Base-by-base conservation (phyloP, 2,113 vertebrate species). In the Ancistrus triradiatus region DNA sequence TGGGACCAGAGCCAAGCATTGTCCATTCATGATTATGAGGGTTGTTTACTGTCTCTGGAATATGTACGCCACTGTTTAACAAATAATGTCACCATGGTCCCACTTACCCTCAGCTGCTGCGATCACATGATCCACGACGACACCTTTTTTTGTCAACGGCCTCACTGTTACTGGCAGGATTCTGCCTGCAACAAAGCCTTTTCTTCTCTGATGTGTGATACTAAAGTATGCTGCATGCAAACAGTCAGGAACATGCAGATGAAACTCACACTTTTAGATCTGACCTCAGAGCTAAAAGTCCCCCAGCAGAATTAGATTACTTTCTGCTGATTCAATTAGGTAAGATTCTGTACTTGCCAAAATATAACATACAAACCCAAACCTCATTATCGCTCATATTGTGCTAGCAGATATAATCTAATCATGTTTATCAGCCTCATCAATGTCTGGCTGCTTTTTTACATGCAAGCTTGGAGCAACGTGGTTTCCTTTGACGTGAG, bases 21-120 rank as follows among this genome's bases (percentile, higher is more conserved):
- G 73, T 74, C 55, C 59, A 74, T 74, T 74, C 73, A 74, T 60
- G 63, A 74, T 70, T 49, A 63, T 56, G 64, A 43, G 37, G 35
- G 47, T 56, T 70, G 73, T 74, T 70, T 70, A 68, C 52, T 59
- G 59, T 63, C 40, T 42, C 57, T 52, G 52, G 25, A 37, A 63
- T 62, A 74, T 74, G 55, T 55, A 67, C 59, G 55, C 24, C 58
- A 70, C 56, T 62, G 50, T 74, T 70, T 70, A 58, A 62, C 44
- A 62, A 74, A 70, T 70, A 74, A 74, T 67, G 52, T 59, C 59
- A 66, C 44, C 25, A 62, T 49, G 55, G 38, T 42, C 11, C 67
- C 44, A 52, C 56, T 63, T 70, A 51, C 51, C n/a, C 25, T 35
- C n/a, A 25, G 22, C 18, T 35, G 52, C 17, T 55, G 15, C 2